Conservation (phyloP, 53 echinoderm and acorn worm species). For the Hippasteria phrygiana region DNA sequence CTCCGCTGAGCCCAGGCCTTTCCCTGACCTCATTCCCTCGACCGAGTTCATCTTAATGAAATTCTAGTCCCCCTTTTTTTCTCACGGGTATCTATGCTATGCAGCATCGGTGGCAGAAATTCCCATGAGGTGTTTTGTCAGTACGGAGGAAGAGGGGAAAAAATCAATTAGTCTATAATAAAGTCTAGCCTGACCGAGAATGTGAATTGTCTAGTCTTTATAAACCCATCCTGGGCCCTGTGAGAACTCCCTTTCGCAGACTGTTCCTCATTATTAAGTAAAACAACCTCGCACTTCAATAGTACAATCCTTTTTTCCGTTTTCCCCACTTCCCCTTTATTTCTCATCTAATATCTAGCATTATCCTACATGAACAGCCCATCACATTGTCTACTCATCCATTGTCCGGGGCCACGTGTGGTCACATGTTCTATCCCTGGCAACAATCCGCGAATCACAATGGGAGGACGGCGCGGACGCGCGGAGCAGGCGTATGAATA, state of each 20-base stretch:
- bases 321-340: background rate
- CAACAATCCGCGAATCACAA: slow-evolving; percentile 48
- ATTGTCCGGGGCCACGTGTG: slow-evolving; percentile 63
- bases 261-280: background rate
- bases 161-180: slow-evolving; percentile 35
- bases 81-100: slow-evolving; percentile 41
- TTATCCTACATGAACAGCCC: slow-evolving; percentile 40
- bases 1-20: background rate
- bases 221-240: background rate
- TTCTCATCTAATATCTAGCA: background rate
- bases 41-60: background rate
- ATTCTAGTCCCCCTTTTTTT: background rate
- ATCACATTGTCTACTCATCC: slow-evolving; percentile 43
- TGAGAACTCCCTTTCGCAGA: slow-evolving; percentile 7
- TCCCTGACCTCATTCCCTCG: slow-evolving; percentile 21
- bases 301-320: background rate
- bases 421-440: slow-evolving; percentile 52
- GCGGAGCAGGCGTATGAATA: slow-evolving; percentile 54
- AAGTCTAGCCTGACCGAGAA: background rate
- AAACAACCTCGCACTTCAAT: too few relatives aligned
- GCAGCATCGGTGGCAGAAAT: background rate
- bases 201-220: slow-evolving; percentile 1
- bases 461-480: slow-evolving; percentile 40
- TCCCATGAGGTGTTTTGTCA: slow-evolving; percentile 20
- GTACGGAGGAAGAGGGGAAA: background rate